Base-by-base conservation (phyloP, 2,797 vertebrate species). In the Muscicapa comitata region DNA sequence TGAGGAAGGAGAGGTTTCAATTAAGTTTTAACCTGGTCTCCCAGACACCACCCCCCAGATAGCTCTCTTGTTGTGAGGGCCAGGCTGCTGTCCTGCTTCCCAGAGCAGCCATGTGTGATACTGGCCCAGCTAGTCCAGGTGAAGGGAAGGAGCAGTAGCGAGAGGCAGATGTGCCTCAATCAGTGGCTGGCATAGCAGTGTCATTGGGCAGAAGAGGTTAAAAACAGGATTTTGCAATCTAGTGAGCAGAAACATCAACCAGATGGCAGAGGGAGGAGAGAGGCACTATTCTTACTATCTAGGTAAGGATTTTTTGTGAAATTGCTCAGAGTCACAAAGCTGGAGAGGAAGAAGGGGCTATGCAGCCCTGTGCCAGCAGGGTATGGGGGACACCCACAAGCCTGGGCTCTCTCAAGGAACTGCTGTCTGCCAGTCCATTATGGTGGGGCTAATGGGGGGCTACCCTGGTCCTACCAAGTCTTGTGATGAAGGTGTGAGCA, bases 41-140 rank as follows among this genome's bases (percentile, higher is more conserved):
- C 11, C 10, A 19, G 43, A 11, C 18, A 53, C 48, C 21, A 3
- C 5, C 8, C 10, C 6, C 1, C 2, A n/a, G 8, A 47, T 16
- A 48, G 8, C 40, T 35, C 45, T 54, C 13, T 10, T 14, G 3
- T 4, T 1, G 1, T 8, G 48, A 5, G 15, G 31, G 37, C 0
- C 3, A 5, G 21, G 12, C 4, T 42, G 12, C 2, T 11, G 31
- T 4, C 31, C 28, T 51, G 13, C 12, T 55, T 7, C 9, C 3
- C 0, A n/a, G 17, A 17, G 3, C 1, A 9, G 13, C 1, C 12
- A 1, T 1, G 3, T 6, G 9, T 0, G 25, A 50, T 55, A 7
- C 13, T 0, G 2, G 55, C 18, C 28, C 1, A 1, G 29, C 14
- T 20, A 8, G 53, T 3, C 14, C 2, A 17, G 15, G 17, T 7